These are phyloP conservation scores for Callithrix jacchus DNA, from an alignment of 2,113 vertebrate genomes.

Conservation along the genomic window DNA sequence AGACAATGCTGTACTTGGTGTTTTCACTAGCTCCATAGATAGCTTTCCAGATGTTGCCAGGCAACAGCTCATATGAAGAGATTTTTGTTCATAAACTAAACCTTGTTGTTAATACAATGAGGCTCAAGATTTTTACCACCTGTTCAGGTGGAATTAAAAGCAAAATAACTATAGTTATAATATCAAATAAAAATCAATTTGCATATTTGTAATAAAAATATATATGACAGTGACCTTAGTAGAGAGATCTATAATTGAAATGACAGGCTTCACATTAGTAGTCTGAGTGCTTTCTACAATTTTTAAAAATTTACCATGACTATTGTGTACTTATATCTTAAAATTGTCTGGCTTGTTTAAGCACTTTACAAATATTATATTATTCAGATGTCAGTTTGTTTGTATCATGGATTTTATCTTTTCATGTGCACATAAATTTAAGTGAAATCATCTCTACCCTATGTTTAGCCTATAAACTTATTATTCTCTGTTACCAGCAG, in stretches of 20 bases:
- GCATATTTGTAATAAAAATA: background rate
- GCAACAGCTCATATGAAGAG: conserved; percentile 45
- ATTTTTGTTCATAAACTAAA: conserved; percentile 54
- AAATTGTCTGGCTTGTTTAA: background rate
- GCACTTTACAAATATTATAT: background rate
- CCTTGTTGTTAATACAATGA: conserved; percentile 24
- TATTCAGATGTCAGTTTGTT: background rate
- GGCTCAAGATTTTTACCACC: conserved; percentile 26
- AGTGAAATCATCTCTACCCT: background rate
- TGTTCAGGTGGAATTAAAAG: conserved; percentile 31
- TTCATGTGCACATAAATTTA: background rate
- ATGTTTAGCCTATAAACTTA: background rate
- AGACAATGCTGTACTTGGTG: background rate
- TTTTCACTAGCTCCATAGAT: background rate
- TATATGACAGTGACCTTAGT: background rate
- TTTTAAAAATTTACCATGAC: background rate
- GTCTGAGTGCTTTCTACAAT: no score
- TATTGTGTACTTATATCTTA: background rate
- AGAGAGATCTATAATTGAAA: background rate
- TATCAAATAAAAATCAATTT: background rate
- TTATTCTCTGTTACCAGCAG: background rate
- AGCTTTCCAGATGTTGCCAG: conserved; percentile 40
- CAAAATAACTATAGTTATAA: background rate
- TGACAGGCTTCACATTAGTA: no score
- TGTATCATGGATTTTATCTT: background rate